Evolutionary conservation across 2,797 vertebrate species (phyloP), one percentile per base, ranked within the genome.

Genomic region (Rallus crepitans): DNA sequence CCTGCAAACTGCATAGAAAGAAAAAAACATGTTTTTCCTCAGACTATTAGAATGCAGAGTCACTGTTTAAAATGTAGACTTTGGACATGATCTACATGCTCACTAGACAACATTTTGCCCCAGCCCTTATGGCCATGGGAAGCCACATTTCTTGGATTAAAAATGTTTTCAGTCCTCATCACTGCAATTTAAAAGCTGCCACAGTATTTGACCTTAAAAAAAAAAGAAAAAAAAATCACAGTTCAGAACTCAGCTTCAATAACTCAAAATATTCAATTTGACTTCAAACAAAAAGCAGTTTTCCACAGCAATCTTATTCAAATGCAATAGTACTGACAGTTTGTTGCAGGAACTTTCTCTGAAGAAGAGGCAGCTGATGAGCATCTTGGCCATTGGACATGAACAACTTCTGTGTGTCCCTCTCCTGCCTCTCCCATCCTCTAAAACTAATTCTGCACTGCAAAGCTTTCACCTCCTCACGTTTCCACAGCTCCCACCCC

Each of bases 341-440:
- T 72, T 68, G 17, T 30, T 75, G 69, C 52, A 87, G 70, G 30
- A 75, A 23, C 23, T 27, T 48, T 17, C 37, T 30, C 40, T 73
- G 59, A 50, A 47, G 27, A 56, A 25, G 8, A 82, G 56, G 35
- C 2, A 30, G 15, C 45, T 27, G 23, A 17, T 0, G 1, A 84
- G 79, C 28, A 56, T 6, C 35, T 27, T 0, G 0, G 48, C 31
- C 48, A 52, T 7, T 28, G 0, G 0, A 78, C 50, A 61, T 20
- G 23, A 52, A 33, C 18, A 72, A 3, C 16, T 30, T 50, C 69
- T 76, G 33, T 19, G 6, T 16, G 30, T 39, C 71, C 30, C 69
- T 87, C 55, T 79, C 69, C 52, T 63, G 37, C 82, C 27, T 52
- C 55, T 25, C 60, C 61, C 30, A 28, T 19, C 6, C 31, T 59